Evolutionary conservation across 2,888 invertebrate genomes (phyloP).

Genomic region (Molorchus minor): DNA sequence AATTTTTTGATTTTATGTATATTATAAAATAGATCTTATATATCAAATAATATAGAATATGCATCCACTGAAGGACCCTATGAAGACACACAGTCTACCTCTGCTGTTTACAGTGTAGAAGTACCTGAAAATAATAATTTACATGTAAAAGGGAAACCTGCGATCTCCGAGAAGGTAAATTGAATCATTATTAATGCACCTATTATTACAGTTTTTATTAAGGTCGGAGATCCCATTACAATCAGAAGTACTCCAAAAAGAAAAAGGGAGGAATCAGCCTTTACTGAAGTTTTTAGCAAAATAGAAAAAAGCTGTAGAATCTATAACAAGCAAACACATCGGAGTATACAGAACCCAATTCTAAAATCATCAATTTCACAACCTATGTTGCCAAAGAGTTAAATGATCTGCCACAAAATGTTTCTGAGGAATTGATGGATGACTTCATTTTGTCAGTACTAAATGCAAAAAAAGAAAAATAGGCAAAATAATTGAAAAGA

Average conservation of each 20-base stretch:
- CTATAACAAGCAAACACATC: background rate
- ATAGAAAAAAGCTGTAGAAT: background rate
- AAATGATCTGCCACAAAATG: background rate
- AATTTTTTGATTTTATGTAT: background rate
- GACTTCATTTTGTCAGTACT: background rate
- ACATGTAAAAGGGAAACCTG: background rate
- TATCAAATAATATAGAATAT: background rate
- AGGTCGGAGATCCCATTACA: background rate
- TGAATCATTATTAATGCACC: background rate
- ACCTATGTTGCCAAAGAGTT: background rate
- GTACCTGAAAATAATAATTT: background rate
- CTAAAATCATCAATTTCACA: background rate
- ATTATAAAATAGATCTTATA: background rate
- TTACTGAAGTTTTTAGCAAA: constrained; percentile 1
- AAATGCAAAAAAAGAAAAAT: background rate
- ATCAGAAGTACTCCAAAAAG: background rate
- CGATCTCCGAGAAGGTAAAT: background rate
- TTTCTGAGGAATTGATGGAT: background rate
- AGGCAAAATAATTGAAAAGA: background rate
- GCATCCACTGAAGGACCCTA: background rate
- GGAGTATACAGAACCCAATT: background rate
- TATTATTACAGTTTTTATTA: background rate
- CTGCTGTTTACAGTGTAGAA: background rate
- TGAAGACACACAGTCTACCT: background rate
- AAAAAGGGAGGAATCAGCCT: background rate